Evolutionary conservation across 2,888 invertebrate species (phyloP).

Genomic region (Tinea semifulvella): DNA sequence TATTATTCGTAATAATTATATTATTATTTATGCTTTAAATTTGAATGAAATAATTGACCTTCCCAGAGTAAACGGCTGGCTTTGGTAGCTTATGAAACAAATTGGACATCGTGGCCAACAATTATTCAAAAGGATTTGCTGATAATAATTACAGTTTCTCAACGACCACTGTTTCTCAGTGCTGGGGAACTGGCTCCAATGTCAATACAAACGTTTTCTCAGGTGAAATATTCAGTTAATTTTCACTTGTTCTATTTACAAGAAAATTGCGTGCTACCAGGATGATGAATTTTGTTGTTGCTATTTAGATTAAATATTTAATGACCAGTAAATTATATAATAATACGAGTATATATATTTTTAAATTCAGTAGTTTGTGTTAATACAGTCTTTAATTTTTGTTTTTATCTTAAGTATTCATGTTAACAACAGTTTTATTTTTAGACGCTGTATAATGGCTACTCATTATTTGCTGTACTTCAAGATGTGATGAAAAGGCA

Average conservation of each 20-base stretch:
- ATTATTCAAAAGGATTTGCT: slow-evolving; percentile 41
- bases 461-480: slow-evolving; percentile 49
- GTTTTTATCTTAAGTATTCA: no score
- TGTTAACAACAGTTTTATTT: no score
- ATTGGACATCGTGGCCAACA: slow-evolving; percentile 46
- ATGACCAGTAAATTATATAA: no score
- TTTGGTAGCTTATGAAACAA: slow-evolving; percentile 38
- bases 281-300: neutral
- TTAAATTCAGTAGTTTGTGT: no score
- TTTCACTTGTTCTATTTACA: neutral
- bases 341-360: slow-evolving; percentile 10
- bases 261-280: neutral
- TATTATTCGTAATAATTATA: no score
- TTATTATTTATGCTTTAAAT: no score
- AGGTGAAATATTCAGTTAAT: slow-evolving; percentile 26
- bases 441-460: slow-evolving; percentile 53
- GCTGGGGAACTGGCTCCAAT: slow-evolving; percentile 42
- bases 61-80: slow-evolving; percentile 41
- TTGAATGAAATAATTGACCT: slow-evolving; percentile 2
- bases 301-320: no score
- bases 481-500: slow-evolving; percentile 28
- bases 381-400: no score
- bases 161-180: slow-evolving; percentile 37
- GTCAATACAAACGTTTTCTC: slow-evolving; percentile 41
- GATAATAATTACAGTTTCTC: slow-evolving; percentile 36